phyloP scores from a whole-genome alignment of 2,888 invertebrate species.

The Alentia gelatinosa region DNA sequence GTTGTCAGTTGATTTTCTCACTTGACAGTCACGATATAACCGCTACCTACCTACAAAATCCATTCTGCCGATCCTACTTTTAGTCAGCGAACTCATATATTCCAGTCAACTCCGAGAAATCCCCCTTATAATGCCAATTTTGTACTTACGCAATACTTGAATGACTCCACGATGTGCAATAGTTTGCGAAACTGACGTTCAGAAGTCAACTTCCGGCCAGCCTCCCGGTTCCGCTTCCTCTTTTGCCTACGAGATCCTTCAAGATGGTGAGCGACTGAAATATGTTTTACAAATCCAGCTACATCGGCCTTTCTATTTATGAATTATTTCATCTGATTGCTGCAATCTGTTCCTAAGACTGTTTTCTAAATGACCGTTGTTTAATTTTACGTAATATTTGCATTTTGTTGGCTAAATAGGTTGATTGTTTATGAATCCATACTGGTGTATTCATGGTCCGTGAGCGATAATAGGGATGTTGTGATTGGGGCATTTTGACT shows the following conservation, averaged over 20 bases:
- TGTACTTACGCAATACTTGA: conserved; percentile 13
- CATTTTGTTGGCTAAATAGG: background rate
- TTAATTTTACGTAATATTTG: background rate
- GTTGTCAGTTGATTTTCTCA: no score
- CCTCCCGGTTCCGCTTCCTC: conserved; percentile 37
- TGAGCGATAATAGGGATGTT: background rate
- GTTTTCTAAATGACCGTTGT: background rate
- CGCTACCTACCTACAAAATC: background rate
- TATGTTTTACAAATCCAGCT: background rate
- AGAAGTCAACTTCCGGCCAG: conserved; percentile 42
- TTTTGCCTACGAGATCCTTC: background rate
- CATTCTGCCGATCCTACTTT: background rate
- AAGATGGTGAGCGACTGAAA: background rate
- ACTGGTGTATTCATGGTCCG: background rate
- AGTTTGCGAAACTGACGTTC: background rate
- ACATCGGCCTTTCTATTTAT: background rate
- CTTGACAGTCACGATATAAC: background rate
- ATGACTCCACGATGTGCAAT: conserved; percentile 2
- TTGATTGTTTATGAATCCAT: background rate
- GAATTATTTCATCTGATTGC: background rate
- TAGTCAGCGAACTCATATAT: background rate
- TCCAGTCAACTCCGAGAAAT: background rate
- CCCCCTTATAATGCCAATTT: background rate
- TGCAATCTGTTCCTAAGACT: background rate
- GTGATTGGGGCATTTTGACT: background rate